phyloP scores from a whole-genome alignment of 1,140 invertebrate species.

The Rhizoglyphus robini region DNA sequence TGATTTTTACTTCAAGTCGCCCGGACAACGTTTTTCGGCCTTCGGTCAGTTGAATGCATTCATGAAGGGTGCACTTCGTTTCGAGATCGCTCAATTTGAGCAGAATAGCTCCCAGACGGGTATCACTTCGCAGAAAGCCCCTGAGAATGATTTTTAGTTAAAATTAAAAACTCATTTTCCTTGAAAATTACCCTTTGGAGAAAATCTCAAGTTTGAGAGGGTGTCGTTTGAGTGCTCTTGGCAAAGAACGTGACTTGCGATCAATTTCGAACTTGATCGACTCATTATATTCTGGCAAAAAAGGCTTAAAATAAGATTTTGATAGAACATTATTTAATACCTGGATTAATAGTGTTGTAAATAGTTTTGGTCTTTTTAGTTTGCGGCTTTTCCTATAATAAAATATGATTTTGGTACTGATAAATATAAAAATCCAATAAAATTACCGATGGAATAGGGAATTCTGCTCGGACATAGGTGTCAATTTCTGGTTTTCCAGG shows the following conservation, averaged over 20 bases:
- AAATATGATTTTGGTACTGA: slow-evolving; percentile 19
- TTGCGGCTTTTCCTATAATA: slow-evolving; percentile 54
- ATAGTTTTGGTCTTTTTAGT: slow-evolving; percentile 58
- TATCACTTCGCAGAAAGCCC: slow-evolving; percentile 73
- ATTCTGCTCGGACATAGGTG: slow-evolving; percentile 84
- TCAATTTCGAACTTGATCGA: slow-evolving; percentile 62
- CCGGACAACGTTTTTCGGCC: slow-evolving; percentile 66
- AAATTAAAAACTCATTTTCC: slow-evolving; percentile 21
- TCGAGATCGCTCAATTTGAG: slow-evolving; percentile 73
- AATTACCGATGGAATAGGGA: slow-evolving; percentile 48
- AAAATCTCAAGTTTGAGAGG: slow-evolving; percentile 77
- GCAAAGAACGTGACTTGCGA: slow-evolving; percentile 58
- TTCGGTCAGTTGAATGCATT: slow-evolving; percentile 78
- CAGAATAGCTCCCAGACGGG: slow-evolving; percentile 63
- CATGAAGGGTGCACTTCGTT: slow-evolving; percentile 69
- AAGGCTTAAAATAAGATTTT: no score
- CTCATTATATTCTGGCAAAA: slow-evolving; percentile 54
- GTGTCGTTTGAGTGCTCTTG: slow-evolving; percentile 71
- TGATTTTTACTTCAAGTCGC: slow-evolving; percentile 75
- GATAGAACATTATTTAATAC: slow-evolving; percentile 28
- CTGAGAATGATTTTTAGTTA: slow-evolving; percentile 45
- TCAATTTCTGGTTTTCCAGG: slow-evolving; percentile 62
- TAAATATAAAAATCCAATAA: slow-evolving; percentile 24
- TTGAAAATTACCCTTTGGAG: slow-evolving; percentile 65
- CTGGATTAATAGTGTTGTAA: slow-evolving; percentile 70